These are phyloP conservation scores for Tenthredo mesomela DNA, from an alignment of 2,888 invertebrate species.

Conservation along the genomic window DNA sequence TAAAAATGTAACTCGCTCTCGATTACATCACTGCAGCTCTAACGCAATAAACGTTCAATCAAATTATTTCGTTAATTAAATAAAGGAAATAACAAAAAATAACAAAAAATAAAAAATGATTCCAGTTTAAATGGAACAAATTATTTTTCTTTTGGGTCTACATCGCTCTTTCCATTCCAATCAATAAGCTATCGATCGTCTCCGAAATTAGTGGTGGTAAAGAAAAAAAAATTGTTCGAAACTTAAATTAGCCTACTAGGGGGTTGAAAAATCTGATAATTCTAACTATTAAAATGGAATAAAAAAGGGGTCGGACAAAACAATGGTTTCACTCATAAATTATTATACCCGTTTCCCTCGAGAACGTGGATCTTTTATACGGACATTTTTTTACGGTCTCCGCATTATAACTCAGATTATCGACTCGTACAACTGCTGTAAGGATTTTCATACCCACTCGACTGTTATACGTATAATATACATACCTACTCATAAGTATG, in stretches of 20 bases:
- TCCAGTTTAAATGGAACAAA: not conserved
- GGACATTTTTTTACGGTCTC: not conserved
- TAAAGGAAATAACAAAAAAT: not conserved
- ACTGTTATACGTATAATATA: not conserved
- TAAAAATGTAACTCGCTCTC: not conserved
- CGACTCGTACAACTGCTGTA: not conserved
- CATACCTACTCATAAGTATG: not conserved
- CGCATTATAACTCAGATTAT: constrained; percentile 4
- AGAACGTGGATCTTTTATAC: constrained; percentile 14
- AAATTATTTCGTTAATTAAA: not conserved
- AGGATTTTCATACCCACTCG: not conserved
- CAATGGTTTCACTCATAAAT: not conserved
- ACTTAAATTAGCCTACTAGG: not conserved
- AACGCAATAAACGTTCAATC: not conserved
- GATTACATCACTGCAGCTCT: not conserved
- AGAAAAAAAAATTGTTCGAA: not conserved
- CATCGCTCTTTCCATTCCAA: not conserved
- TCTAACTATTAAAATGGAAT: not conserved
- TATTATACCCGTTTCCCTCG: not conserved
- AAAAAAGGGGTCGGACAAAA: not conserved
- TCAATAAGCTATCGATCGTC: not conserved
- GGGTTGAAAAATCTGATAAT: not conserved
- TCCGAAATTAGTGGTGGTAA: not conserved
- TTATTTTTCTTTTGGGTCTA: not conserved
- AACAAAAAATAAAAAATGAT: not conserved